A percentile compares a stretch with the other conserved stretches of the same genome.
Conservation (phyloP, 2,797 vertebrate genomes). For the Falco biarmicus region DNA sequence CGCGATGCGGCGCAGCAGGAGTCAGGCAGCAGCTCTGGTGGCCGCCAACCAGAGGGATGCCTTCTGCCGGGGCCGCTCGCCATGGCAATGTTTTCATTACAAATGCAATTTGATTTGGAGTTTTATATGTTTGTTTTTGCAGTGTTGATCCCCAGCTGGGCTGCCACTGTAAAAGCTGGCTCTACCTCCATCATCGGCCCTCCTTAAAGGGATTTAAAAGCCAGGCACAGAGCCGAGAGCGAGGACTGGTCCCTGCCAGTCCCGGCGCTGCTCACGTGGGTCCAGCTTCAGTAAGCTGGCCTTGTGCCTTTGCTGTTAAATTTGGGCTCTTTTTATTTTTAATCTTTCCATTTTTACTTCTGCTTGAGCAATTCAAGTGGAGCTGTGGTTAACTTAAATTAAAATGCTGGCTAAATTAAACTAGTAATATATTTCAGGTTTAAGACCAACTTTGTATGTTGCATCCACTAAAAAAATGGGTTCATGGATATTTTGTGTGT, state of each 20-base stretch:
- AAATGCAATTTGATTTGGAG: background rate
- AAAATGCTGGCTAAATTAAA: background rate
- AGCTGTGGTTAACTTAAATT: background rate
- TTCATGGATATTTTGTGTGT: background rate
- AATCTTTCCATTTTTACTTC: conserved; percentile 20
- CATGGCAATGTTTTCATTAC: background rate
- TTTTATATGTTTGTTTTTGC: background rate
- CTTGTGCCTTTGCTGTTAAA: background rate
- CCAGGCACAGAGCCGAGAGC: background rate
- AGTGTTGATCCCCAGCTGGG: background rate
- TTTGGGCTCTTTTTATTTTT: conserved; percentile 26
- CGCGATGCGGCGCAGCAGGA: conserved; percentile 15
- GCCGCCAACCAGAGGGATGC: background rate
- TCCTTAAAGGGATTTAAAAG: background rate
- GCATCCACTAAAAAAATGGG: background rate
- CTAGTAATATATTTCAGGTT: background rate
- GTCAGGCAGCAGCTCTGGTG: conserved; percentile 7
- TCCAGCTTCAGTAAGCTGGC: background rate
- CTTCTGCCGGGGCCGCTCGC: background rate
- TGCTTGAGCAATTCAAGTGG: background rate
- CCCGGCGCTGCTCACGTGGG: background rate
- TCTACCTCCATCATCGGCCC: background rate
- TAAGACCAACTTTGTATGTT: background rate
- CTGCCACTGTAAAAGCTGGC: background rate
- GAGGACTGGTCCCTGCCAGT: background rate